Evolutionary conservation across 1,140 invertebrate genomes (phyloP), one percentile per base, ranked within the genome.

Genomic region (Drosophila prosaltans): DNA sequence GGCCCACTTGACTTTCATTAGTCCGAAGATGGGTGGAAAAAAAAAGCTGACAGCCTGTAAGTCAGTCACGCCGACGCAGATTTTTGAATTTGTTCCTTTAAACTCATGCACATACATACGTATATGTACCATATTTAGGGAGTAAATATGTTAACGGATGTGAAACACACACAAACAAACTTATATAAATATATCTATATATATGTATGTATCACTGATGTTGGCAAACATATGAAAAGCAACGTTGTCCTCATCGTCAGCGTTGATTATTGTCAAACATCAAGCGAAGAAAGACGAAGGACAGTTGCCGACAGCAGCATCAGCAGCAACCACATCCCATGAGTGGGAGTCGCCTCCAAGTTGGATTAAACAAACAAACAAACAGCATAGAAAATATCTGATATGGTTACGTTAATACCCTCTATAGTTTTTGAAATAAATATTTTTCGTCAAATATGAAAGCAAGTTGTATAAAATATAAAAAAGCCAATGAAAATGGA

Each of bases 221-320:
- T 80, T 67, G 57, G 64, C 73, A 83, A 83, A 84, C 77, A 84
- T 72, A 77, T 80, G 60, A 71, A 67, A 80, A 41, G 64, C 63
- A 71, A 77, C 73, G 68, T 80, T 65, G 45, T 51, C 21, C 45
- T 40, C 39, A 10, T 36, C 32, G 32, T 68, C 57, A 72, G 62
- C 70, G 73, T 72, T 85, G 81, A 85, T 85, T 85, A 86, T 85
- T 81, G 79, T 81, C 82, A 85, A 85, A 85, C 68, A 85, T 69
- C 43, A 32, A 67, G 41, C 78, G 39, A 70, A 70, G 69, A 76
- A 76, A 75, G 65, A 61, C 68, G 57, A 36, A 65, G 58, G 63
- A 69, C 64, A 69, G 73, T 64, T 61, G 61, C 69, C 61, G 71
- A 65, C 45, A 60, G 62, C 40, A 45, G 45, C 54, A 72, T 45